Evolutionary conservation across 2,113 vertebrate species (phyloP), one percentile per base, ranked within the genome.

Genomic region (Tilapia sparmanii): DNA sequence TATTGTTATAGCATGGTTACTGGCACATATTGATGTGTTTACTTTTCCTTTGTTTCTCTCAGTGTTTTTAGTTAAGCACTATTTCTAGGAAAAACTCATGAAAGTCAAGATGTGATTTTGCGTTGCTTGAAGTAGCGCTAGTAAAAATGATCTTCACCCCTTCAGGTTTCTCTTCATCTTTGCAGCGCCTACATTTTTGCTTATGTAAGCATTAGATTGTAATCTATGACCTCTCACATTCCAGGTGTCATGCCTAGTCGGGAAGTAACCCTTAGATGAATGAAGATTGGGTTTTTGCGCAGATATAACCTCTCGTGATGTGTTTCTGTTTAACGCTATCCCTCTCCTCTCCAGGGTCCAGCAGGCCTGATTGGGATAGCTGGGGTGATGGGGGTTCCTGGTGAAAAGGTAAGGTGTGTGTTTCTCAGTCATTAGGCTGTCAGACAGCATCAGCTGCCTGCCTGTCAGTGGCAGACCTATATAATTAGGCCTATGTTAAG

Each of bases 321-420:
- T 79, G 35, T 80, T 38, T 87, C 5, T 90, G 53, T 63, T 81
- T 61, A 83, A 57, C 42, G 59, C 13, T 6, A 76, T 5, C 45
- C 10, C 71, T 59, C 38, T 91, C 89, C 68, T 94, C 13, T 92
- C 18, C 90, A 99, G 99, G 98, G 98, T 90, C 95, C 96, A 57
- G 47, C 94, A 66, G 99, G 98, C 63, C 95, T 97, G 93, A 96
- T 97, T 83, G 99, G 99, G 93, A 96, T 97, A 91, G 90, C 93
- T 89, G 99, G 99, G 13, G 92, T 94, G 10, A 87, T 96, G 55
- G 99, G 98, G 93, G 96, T 92, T 93, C 93, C 95, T 42, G 98
- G 99, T 86, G 99, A 99, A 97, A 99, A 99, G 98, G 99, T 99
- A 97, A 95, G 80, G 26, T 85, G 24, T 80, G 88, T 85, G 80